phyloP scores from a whole-genome alignment of 2,113 vertebrate genomes.

The Podiceps cristatus region DNA sequence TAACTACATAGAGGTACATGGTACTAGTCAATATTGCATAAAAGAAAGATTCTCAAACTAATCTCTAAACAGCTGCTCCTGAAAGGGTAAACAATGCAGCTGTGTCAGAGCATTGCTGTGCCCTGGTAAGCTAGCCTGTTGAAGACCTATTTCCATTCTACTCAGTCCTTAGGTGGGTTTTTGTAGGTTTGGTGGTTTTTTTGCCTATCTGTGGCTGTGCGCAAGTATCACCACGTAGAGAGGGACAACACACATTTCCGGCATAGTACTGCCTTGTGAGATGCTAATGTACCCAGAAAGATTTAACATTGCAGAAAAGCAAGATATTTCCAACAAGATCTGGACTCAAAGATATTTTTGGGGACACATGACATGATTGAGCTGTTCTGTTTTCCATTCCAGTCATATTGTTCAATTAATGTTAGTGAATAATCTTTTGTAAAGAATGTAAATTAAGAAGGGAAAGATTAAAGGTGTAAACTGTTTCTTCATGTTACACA shows the following conservation, averaged over 20 bases:
- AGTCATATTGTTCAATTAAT: not conserved
- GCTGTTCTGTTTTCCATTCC: not conserved
- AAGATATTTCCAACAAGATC: not conserved
- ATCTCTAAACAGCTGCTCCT: not conserved
- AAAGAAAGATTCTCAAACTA: not conserved
- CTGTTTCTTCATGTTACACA: not conserved
- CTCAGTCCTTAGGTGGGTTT: fast-evolving
- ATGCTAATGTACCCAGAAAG: not conserved
- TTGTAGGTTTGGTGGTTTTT: too few relatives aligned
- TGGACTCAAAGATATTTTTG: not conserved
- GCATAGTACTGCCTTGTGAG: not conserved
- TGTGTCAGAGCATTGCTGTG: not conserved
- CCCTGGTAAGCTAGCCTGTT: not conserved
- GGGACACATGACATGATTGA: not conserved
- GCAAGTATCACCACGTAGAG: not conserved
- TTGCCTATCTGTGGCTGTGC: not conserved
- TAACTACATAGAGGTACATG: not conserved
- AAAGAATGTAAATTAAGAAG: not conserved
- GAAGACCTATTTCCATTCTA: not conserved
- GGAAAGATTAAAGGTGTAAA: not conserved
- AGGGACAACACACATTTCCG: not conserved
- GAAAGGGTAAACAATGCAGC: not conserved
- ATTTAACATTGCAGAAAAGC: not conserved
- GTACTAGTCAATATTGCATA: not conserved
- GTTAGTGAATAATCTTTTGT: not conserved